Evolutionary conservation across 2,888 invertebrate species (phyloP), one percentile per base, ranked within the genome.

Genomic region (Actias luna): DNA sequence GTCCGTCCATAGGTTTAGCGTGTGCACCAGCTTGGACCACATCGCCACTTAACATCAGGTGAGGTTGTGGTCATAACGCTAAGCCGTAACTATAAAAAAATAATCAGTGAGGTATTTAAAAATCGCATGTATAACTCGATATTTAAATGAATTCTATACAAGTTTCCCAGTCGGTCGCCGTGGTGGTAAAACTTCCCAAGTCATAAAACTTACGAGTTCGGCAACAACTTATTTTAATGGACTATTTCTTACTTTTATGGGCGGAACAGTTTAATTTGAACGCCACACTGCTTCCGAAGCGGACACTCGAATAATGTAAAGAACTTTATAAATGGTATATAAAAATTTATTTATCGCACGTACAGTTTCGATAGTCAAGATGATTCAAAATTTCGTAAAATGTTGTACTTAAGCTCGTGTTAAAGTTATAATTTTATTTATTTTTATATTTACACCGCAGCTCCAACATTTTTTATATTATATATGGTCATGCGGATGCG

Each of bases 181-280:
- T 16, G 29, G 59, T 58, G 60, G 61, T 58, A 36, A 64, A 67
- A 64, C 42, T 62, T 60, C 58, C 36, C 61, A 63, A 67, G 64
- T 65, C 64, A 64, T 67, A 67, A 68, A 68, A 39, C 62, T 62
- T 62, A 29, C 27, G 64, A 67, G 68, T 64, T 65, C 52, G 52
- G 55, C 61, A 62, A 67, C 65, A 67, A 70, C 64, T 72, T 70
- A 67, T 66, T 71, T 70, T 71, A 70, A 71, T 66, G 67, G 70
- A 63, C 69, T 67, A 68, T 70, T 73, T 50, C 70, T 66, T 67
- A 67, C 64, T 68, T 70, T 71, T 70, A 73, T 67, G 65, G 62
- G 29, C 55, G 55, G 62, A 65, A 65, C 66, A 64, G 66, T 68
- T 73, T 71, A 71, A 71, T 69, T 71, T 55, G 63, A 58, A 60